phyloP scores from a whole-genome alignment of 2,888 invertebrate genomes.

The Helicoverpa assulta region DNA sequence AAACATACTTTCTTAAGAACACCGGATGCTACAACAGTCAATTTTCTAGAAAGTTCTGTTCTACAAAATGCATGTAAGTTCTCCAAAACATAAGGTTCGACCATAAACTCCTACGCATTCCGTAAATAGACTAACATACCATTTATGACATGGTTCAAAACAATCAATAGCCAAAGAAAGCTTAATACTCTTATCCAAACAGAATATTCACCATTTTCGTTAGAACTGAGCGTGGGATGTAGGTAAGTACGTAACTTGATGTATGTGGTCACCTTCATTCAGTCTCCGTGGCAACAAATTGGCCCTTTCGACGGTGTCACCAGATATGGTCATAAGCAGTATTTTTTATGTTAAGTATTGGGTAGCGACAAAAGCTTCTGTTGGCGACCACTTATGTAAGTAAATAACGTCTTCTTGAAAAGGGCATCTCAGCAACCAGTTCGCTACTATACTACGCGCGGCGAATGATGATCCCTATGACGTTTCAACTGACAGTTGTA shows the following conservation, averaged over 20 bases:
- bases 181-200: conserved; percentile 7
- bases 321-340: not conserved
- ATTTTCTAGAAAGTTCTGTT: conserved; percentile 40
- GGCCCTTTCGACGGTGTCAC: not conserved
- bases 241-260: too few species aligned
- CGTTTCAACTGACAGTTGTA: too few species aligned
- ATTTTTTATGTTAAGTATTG: too few species aligned
- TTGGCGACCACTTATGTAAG: too few species aligned
- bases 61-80: conserved; percentile 20
- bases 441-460: too few species aligned
- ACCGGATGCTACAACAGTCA: conserved; percentile 23
- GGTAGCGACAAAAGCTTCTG: too few species aligned
- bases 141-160: conserved; percentile 22
- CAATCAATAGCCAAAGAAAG: conserved; percentile 47
- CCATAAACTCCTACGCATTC: conserved; percentile 50
- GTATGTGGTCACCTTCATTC: not conserved
- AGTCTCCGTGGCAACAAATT: not conserved
- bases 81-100: conserved; percentile 26
- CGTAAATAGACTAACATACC: conserved; percentile 39
- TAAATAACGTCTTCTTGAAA: too few species aligned
- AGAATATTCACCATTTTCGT: conserved; percentile 13
- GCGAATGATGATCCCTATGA: too few species aligned
- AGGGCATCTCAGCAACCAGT: too few species aligned
- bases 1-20: conserved; percentile 13
- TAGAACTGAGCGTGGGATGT: conserved; percentile 22